Conservation (phyloP, 2,113 vertebrate genomes). For the Procapra przewalskii region DNA sequence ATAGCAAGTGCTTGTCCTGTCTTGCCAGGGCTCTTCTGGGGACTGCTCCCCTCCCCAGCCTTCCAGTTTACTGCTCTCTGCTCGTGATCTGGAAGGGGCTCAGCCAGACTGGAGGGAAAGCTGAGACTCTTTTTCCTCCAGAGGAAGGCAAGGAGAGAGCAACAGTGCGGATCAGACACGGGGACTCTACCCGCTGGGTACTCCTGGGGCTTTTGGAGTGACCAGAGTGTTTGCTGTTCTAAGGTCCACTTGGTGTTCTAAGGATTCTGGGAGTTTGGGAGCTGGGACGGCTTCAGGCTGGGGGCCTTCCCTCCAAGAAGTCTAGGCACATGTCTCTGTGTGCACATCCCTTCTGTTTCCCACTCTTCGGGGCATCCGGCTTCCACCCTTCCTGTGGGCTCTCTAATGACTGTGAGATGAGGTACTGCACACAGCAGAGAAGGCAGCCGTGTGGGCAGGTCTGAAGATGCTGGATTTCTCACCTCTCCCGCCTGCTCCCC, state of each 20-base stretch:
- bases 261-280: not conserved
- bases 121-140: not conserved
- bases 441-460: conserved; percentile 61
- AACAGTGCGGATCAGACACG: not conserved
- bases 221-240: not conserved
- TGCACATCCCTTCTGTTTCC: not conserved
- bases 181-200: not conserved
- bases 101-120: not conserved
- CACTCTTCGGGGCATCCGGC: conserved; percentile 16
- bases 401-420: conserved; percentile 64
- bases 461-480: conserved; percentile 68
- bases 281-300: not conserved
- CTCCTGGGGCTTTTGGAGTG: not conserved
- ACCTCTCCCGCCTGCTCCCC: conserved; percentile 34
- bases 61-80: not conserved
- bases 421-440: not conserved
- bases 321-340: not conserved
- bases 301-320: not conserved
- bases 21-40: not conserved
- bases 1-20: not conserved
- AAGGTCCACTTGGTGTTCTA: not conserved
- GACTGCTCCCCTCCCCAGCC: fast-evolving
- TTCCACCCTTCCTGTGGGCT: conserved; percentile 7
- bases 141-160: not conserved
- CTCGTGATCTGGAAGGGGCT: not conserved